These are phyloP conservation scores for Miniopterus natalensis DNA, from an alignment of 2,113 vertebrate genomes.

Conservation along the genomic window DNA sequence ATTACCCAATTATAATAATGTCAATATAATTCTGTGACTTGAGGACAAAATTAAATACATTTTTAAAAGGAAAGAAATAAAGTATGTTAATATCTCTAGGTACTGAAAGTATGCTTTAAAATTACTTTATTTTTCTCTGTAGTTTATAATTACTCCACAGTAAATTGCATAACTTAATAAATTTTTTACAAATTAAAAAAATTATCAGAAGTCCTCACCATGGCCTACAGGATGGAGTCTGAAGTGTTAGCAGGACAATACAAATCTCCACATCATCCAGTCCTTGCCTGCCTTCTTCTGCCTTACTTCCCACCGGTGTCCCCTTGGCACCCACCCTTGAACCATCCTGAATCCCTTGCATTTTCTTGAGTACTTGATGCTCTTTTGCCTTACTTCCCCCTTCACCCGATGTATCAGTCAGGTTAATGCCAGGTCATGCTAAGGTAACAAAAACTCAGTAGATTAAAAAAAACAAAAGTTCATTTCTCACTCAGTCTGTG, in stretches of 20 bases:
- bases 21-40: background rate
- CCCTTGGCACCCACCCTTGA: background rate
- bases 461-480: background rate
- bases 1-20: background rate
- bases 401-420: background rate
- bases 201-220: background rate
- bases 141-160: background rate
- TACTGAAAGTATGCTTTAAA: slow-evolving; percentile 6
- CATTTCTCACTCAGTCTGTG: background rate
- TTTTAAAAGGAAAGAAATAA: slow-evolving; percentile 9
- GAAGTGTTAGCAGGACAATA: background rate
- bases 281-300: background rate
- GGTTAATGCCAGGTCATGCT: background rate
- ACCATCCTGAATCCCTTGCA: background rate
- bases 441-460: background rate
- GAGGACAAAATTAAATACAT: background rate
- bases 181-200: background rate
- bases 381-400: background rate
- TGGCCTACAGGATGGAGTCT: background rate
- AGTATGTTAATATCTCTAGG: background rate
- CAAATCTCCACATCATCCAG: background rate
- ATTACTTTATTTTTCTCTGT: background rate
- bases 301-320: background rate
- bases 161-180: background rate
- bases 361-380: background rate